Evolutionary conservation across 2,888 invertebrate species (phyloP).

Genomic region (Orthonychiurus folsomi): DNA sequence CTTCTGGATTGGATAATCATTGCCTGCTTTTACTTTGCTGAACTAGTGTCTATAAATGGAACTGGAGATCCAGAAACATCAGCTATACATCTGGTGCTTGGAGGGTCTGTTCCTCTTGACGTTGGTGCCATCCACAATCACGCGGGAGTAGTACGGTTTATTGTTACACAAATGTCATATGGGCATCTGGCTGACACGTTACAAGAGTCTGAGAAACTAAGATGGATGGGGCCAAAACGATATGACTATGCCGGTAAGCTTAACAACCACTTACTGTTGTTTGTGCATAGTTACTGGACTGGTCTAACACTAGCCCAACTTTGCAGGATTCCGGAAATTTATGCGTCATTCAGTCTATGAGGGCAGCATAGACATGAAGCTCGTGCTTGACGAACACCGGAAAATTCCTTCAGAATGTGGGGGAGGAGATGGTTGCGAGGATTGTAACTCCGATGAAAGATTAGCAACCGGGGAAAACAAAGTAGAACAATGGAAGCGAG

Average conservation of each 20-base stretch:
- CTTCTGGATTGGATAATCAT: no score
- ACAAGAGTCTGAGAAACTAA: conserved; percentile 64
- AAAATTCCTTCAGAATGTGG: conserved; percentile 33
- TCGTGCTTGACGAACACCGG: conserved; percentile 28
- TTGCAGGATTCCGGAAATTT: conserved; percentile 33
- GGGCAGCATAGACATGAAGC: conserved; percentile 38
- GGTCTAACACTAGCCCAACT: no score
- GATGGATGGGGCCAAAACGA: conserved; percentile 77
- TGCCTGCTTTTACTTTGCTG: no score
- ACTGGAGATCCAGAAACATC: conserved; percentile 69
- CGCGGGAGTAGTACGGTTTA: conserved; percentile 35
- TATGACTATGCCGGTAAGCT: conserved; percentile 64
- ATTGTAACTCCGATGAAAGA: conserved; percentile 22
- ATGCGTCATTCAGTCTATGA: conserved; percentile 33
- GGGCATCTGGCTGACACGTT: conserved; percentile 78
- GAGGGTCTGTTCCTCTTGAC: conserved; percentile 41
- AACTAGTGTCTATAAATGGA: conserved; percentile 68
- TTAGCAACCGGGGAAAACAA: conserved; percentile 4
- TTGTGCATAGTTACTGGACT: no score
- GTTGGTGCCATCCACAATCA: conserved; percentile 39
- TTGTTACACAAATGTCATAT: conserved; percentile 54
- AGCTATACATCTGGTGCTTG: conserved; percentile 71
- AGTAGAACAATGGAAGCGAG: conserved; percentile 46
- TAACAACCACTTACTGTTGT: neutral
- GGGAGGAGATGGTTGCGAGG: conserved; percentile 35